Evolutionary conservation across 2,888 invertebrate species (phyloP), one percentile per base, ranked within the genome.

Genomic region (Eupithecia subumbrata): DNA sequence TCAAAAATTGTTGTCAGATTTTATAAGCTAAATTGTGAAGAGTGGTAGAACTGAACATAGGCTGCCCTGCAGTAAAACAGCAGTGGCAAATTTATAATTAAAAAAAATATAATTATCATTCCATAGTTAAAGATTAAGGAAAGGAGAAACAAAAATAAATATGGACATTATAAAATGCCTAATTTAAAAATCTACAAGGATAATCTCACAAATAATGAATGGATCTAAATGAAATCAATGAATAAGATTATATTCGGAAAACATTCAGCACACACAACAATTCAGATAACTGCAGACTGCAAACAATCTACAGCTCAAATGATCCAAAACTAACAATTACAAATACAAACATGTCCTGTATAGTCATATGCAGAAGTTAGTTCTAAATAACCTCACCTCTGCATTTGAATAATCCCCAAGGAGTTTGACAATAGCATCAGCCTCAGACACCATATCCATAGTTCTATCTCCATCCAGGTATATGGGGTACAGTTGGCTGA

Each of bases 331-430:
- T 40, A 37, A 70, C 25, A 34, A 60, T 22, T 34, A 52, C 1
- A 69, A 64, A 68, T 37, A 43, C 74, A 40, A 52, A 52, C n/a
- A n/a, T 18, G 0, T 48, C 5, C 5, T 48, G 48, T 18, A 5
- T 7, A 48, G 45, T 48, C 18, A 48, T 7, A 16, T 5, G 16
- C 45, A 45, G 45, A 48, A 18, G 45, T 18, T 48, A 18, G 18
- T 7, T 16, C 7, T 5, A 48, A 48, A 11, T 48, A 60, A n/a
- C 45, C 43, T 83, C 83, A 95, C 95, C 96, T 96, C 96, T 45
- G 97, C 96, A 89, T 97, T 96, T 67, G 98, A 97, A 90, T 98
- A 98, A 81, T 97, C 97, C 34, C 97, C 97, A n/a, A 99, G 96
- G 73, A 98, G 94, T 84, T 96, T 96, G 12, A 97, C 94, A 78